phyloP scores from a whole-genome alignment of 1,140 invertebrate genomes.

The Akabosia matsudoensis region DNA sequence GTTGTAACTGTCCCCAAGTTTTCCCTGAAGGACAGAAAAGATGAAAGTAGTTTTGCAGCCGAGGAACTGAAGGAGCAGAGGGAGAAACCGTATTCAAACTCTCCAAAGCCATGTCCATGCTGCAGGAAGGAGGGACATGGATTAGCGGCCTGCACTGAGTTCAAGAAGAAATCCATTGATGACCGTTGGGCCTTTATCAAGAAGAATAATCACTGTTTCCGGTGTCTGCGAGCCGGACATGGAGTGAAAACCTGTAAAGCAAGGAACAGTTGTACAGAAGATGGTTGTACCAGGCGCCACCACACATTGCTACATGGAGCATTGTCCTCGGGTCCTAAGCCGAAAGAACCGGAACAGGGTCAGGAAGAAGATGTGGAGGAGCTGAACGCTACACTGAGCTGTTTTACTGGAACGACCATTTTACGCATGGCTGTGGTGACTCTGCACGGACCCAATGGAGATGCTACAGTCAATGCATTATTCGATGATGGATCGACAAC shows the following conservation, averaged over 20 bases:
- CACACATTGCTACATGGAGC: conserved; percentile 18
- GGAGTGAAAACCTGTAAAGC: neutral
- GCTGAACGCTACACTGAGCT: neutral
- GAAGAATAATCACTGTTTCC: conserved; percentile 18
- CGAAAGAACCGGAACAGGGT: neutral
- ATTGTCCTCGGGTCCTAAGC: neutral
- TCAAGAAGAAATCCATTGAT: neutral
- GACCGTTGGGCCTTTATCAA: conserved; percentile 20
- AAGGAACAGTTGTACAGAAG: conserved; percentile 6
- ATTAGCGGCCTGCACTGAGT: neutral
- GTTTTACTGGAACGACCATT: too few relatives aligned
- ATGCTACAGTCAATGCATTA: neutral
- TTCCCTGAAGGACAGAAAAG: neutral
- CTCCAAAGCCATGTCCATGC: neutral
- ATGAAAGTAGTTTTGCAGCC: neutral
- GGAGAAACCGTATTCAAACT: neutral
- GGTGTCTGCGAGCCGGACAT: conserved; percentile 20
- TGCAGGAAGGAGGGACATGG: neutral
- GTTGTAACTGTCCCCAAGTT: neutral
- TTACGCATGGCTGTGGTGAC: neutral
- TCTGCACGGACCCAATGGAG: neutral
- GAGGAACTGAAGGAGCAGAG: neutral
- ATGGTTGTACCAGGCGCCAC: conserved; percentile 19
- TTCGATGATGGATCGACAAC: neutral
- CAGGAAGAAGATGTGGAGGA: neutral